Base-by-base conservation (phyloP, 2,888 invertebrate genomes). In the Priocnemis perturbator region DNA sequence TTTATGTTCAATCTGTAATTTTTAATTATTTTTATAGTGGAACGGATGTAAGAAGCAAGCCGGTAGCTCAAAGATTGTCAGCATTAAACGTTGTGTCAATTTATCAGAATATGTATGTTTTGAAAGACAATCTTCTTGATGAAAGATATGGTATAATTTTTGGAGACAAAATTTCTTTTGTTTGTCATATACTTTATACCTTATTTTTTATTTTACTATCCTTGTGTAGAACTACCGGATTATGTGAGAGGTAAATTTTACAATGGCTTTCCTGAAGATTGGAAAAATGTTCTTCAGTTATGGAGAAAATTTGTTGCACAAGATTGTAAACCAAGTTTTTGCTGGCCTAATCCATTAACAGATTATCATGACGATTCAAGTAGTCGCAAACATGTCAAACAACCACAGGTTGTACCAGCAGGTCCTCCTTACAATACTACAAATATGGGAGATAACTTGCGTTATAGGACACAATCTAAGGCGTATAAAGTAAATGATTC, bases 191-290 rank as follows among this genome's bases (percentile, higher is more conserved):
- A 44, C 64, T 20, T 48, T n/a, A 15, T 53, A 2, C 37, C 2
- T 23, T 21, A 17, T n/a, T 23, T 11, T 15, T 15, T 63, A 20
- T 48, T n/a, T 19, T 37, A 2, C 30, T 3, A 17, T 21, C n/a
- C n/a, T 44, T 20, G 11, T 26, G 17, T 52, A 88, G 88, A 82
- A 68, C 68, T 89, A 20, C 89, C 89, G 0, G 81, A 83, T 5
- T 89, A 87, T 68, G 76, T 88, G 7, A 68, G 82, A 2, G 81
- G 77, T 2, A 89, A 88, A 77, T 89, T 89, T 78, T 76, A 70
- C 57, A 85, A 86, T 62, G 89, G 88, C n/a, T 89, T 89, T 76
- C 89, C 89, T 1, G 86, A 87, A 44, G 88, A 89, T 60, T 89
- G 89, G 89, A 77, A 85, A 60, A 87, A 88, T 64, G 83, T 89